Evolutionary conservation across 2,797 vertebrate genomes (phyloP).

Genomic region (Acrossocheilus wenchowensis): DNA sequence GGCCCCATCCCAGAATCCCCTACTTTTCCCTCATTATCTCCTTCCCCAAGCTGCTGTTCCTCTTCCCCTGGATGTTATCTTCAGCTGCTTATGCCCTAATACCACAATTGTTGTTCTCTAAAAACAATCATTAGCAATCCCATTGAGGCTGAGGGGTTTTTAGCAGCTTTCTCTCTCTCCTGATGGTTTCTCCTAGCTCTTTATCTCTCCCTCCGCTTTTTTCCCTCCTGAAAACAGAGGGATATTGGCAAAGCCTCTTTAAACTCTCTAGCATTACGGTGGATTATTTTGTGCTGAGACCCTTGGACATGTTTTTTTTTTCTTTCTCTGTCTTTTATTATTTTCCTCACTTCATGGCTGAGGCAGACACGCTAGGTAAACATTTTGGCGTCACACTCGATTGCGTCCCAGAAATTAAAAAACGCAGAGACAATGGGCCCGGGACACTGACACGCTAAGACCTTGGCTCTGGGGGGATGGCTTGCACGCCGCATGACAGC

Average conservation of each 20-base stretch:
- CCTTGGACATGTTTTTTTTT: constrained; percentile 73
- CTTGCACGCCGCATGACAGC: constrained; percentile 88
- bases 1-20: constrained; percentile 72
- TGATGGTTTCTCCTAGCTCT: constrained; percentile 64
- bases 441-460: constrained; percentile 79
- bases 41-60: constrained; percentile 62
- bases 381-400: constrained; percentile 84
- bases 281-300: constrained; percentile 83
- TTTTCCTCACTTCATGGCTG: constrained; percentile 76
- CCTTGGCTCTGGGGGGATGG: constrained; percentile 85
- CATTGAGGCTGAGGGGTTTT: constrained; percentile 75
- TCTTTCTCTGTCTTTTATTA: constrained; percentile 66
- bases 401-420: constrained; percentile 84
- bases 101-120: constrained; percentile 79
- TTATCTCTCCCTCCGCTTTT: constrained; percentile 62
- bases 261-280: constrained; percentile 80
- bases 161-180: constrained; percentile 74
- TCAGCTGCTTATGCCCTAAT: constrained; percentile 78
- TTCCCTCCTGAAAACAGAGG: constrained; percentile 71
- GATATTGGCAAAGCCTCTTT: constrained; percentile 82
- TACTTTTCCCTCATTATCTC: constrained; percentile 75
- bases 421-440: constrained; percentile 74
- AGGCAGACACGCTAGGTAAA: constrained; percentile 83
- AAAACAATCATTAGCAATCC: constrained; percentile 85
- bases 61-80: constrained; percentile 80